Evolutionary conservation across 2,113 vertebrate species (phyloP), one percentile per base, ranked within the genome.

Genomic region (Etheostoma cragini): DNA sequence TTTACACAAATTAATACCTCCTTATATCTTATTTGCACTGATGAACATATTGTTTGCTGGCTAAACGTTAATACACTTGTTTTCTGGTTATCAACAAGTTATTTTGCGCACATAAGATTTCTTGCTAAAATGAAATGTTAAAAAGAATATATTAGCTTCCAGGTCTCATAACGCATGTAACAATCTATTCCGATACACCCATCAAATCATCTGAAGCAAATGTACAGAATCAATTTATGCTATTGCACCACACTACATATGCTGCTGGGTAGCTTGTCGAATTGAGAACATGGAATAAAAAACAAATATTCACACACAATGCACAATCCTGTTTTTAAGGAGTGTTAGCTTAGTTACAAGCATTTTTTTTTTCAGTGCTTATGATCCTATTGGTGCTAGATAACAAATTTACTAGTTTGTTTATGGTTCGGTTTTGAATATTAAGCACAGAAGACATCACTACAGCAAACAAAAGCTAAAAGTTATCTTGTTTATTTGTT

Each of bases 381-480:
- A 50, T 14, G 35, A 22, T 16, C 38, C 17, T 22, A 64, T 61
- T 50, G 52, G n/a, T 81, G 61, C 67, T 76, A 54, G 67, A 60
- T 38, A 14, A 61, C 22, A 47, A 56, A 47, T 12, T 0, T 26
- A 60, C 16, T 21, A 46, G 7, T 57, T 77, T 19, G 30, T 69
- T 70, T 14, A 15, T 6, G 14, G 7, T 16, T 15, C 11, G 22
- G 50, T 38, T 81, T 45, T 26, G 57, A 52, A 76, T 35, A 42
- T n/a, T 1, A 78, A 78, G 0, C 68, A 77, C 80, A 79, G 54
- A 73, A 64, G 12, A 65, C 78, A 74, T 75, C 56, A 53, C 33
- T 14, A 49, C 49, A 63, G 17, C 33, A 45, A 14, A 57, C 50
- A 87, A 63, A 81, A 71, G 68, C 24, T 62, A 12, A 80, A 74